Base-by-base conservation (phyloP, 2,113 vertebrate genomes). In the Pholis gunnellus region DNA sequence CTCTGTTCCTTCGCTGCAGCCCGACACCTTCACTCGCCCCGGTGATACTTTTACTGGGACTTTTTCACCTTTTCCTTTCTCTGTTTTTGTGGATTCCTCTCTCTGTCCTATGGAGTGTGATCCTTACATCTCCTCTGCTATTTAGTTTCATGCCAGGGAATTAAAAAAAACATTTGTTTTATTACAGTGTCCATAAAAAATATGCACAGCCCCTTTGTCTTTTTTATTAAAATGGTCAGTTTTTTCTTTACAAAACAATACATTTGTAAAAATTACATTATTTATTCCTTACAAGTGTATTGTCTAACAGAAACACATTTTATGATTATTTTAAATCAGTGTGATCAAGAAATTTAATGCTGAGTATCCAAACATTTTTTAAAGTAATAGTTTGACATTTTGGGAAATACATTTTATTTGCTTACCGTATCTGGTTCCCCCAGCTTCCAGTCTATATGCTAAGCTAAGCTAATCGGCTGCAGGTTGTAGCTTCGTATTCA, bases 51-150 rank as follows among this genome's bases (percentile, higher is more conserved):
- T 40, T 10, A 17, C 44, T 6, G 6, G 9, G 3, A 20, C 54
- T 1, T 7, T 66, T 25, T 36, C 69, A 44, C 38, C 50, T 11
- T 72, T 68, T 60, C 46, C n/a, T 14, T 52, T 22, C 0, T 40
- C 71, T 69, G 5, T 73, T 56, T 82, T 72, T 18, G 56, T 82
- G 54, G 86, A 88, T 76, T 59, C 83, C 0, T 71, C 84, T 44
- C 80, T 46, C 61, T 75, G 27, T 57, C 38, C 79, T 44, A 31
- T 63, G 9, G 27, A 72, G 40, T 75, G 50, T 75, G 74, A 75
- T 8, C 50, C 79, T 22, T 78, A 84, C 34, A 40, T 69, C 22
- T 42, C 79, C 0, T 8, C 22, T 38, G 44, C 46, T 2, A 9
- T 44, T 82, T 79, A 77, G 46, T n/a, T 36, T 67, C 1, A 15